Evolutionary conservation across 2,797 vertebrate genomes (phyloP).

Genomic region (Numenius phaeopus): DNA sequence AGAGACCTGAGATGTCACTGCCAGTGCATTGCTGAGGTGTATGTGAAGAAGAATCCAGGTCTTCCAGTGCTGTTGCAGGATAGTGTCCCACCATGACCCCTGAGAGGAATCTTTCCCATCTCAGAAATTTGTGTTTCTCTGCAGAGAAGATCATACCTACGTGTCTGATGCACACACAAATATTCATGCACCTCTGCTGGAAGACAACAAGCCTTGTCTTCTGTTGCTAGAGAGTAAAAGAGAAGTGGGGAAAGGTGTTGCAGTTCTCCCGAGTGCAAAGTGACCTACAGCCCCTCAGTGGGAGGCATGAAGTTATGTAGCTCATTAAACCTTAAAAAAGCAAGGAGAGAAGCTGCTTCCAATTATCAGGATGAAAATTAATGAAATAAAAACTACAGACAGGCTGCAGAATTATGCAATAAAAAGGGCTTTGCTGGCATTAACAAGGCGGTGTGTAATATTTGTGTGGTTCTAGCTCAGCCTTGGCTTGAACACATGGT

Average conservation of each 20-base stretch:
- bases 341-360: slow-evolving; percentile 80
- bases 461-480: slow-evolving; percentile 70
- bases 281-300: slow-evolving; percentile 71
- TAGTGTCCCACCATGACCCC: fast-evolving
- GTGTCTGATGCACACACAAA: fast-evolving
- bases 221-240: not conserved
- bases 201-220: slow-evolving; percentile 15
- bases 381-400: slow-evolving; percentile 78
- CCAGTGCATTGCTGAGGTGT: fast-evolving
- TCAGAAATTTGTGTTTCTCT: not conserved
- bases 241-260: slow-evolving; percentile 29
- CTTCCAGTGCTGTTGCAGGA: not conserved
- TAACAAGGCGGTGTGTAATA: slow-evolving; percentile 70
- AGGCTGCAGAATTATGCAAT: slow-evolving; percentile 74
- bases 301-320: slow-evolving; percentile 78
- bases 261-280: slow-evolving; percentile 63
- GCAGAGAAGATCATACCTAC: not conserved
- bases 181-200: not conserved
- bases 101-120: not conserved
- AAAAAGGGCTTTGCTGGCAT: slow-evolving; percentile 75
- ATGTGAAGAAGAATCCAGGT: not conserved
- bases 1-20: not conserved
- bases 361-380: slow-evolving; percentile 84
- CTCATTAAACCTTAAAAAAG: slow-evolving; percentile 81
- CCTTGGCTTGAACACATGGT: slow-evolving; percentile 61